These are phyloP conservation scores for Rhinolophus sinicus DNA, from an alignment of 2,113 vertebrate genomes.

Conservation along the genomic window DNA sequence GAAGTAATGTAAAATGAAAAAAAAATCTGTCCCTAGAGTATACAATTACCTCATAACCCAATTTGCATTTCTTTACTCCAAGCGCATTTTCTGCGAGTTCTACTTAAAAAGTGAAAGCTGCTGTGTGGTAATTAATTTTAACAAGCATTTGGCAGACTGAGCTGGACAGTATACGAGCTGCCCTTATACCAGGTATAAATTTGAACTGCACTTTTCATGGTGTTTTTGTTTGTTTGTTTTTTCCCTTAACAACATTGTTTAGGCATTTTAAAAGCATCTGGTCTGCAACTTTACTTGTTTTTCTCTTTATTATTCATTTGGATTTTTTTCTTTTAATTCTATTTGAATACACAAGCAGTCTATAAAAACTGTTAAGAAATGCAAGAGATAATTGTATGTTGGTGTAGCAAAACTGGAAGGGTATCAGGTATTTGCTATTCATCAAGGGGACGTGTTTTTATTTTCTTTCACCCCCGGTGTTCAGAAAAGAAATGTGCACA, in stretches of 20 bases:
- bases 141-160: slow-evolving; percentile 58
- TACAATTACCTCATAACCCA: slow-evolving; percentile 72
- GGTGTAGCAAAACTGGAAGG: slow-evolving; percentile 18
- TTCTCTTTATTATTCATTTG: background rate
- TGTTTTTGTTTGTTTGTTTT: background rate
- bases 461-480: background rate
- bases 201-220: background rate
- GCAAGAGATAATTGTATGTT: slow-evolving; percentile 41
- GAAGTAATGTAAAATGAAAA: slow-evolving; percentile 49
- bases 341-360: slow-evolving; percentile 33
- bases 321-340: slow-evolving; percentile 25
- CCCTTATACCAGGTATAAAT: slow-evolving; percentile 29
- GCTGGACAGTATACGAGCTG: slow-evolving; percentile 8
- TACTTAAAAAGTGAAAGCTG: slow-evolving; percentile 48
- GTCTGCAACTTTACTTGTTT: background rate
- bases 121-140: slow-evolving; percentile 74
- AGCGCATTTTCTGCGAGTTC: slow-evolving; percentile 72
- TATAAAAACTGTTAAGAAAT: slow-evolving; percentile 54
- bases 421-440: slow-evolving; percentile 28
- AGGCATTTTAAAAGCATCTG: slow-evolving; percentile 18
- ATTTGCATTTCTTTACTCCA: slow-evolving; percentile 74
- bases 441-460: slow-evolving; percentile 33
- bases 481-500: slow-evolving; percentile 47
- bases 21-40: slow-evolving; percentile 60
- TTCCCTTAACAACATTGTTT: background rate